Percentiles rank a stretch among this genome's conserved stretches.
Evolutionary conservation across 2,113 vertebrate species (phyloP).

Genomic region (Lichenostomus cassidix): DNA sequence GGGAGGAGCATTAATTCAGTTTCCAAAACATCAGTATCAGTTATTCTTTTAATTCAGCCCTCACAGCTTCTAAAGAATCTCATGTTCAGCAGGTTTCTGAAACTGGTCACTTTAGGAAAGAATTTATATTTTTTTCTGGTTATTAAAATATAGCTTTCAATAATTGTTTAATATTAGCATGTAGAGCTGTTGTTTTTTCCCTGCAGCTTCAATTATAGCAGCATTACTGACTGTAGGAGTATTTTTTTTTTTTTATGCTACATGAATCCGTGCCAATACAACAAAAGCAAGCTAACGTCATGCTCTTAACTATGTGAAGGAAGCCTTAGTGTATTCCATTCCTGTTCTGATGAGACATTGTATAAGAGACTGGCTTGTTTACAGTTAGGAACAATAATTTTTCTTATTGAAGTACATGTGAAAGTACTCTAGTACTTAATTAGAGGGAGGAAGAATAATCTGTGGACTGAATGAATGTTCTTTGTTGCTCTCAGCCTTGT

Average conservation of each 20-base stretch:
- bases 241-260: not conserved
- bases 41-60: not conserved
- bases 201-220: not conserved
- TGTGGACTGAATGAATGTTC: not conserved
- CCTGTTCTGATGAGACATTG: not conserved
- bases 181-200: not conserved
- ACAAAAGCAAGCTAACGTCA: not conserved
- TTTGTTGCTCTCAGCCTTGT: not conserved
- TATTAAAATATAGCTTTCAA: not conserved
- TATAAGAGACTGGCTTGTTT: not conserved
- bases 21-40: not conserved
- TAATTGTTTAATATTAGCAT: not conserved
- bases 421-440: not conserved
- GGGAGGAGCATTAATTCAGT: not conserved
- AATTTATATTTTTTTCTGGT: not conserved
- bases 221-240: not conserved
- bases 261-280: not conserved
- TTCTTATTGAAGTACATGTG: not conserved
- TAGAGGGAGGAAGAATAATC: not conserved
- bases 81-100: not conserved
- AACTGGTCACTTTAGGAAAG: not conserved
- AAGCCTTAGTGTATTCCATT: not conserved
- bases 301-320: not conserved
- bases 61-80: not conserved
- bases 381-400: not conserved